These are phyloP conservation scores for Ifrita kowaldi DNA, from an alignment of 2,113 vertebrate species.

Conservation along the genomic window DNA sequence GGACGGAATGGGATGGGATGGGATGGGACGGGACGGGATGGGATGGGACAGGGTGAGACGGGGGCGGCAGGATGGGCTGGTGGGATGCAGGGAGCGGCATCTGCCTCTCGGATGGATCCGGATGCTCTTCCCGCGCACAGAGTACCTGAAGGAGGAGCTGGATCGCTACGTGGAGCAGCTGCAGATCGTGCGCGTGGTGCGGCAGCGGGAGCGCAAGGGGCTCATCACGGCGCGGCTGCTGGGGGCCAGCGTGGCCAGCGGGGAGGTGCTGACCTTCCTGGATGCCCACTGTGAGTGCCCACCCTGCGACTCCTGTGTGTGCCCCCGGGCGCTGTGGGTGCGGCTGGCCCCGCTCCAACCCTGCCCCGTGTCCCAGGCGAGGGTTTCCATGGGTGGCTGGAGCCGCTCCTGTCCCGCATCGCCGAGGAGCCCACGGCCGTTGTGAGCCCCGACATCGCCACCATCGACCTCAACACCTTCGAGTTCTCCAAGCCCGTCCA, in stretches of 20 bases:
- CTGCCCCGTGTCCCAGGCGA: constrained; percentile 77
- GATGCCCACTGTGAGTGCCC: constrained; percentile 90
- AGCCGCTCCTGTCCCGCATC: constrained; percentile 88
- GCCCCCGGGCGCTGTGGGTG: fast-evolving
- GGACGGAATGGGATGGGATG: too few species aligned
- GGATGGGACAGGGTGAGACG: not conserved
- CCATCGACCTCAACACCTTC: constrained; percentile 89
- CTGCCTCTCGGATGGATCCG: fast-evolving
- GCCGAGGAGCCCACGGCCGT: constrained; percentile 88
- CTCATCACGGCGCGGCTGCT: constrained; percentile 90
- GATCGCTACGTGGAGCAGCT: constrained; percentile 81
- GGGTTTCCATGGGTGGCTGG: constrained; percentile 94
- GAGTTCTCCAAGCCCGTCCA: constrained; percentile 83
- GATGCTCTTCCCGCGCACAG: constrained; percentile 38
- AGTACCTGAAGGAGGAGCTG: constrained; percentile 81
- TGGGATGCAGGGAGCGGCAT: fast-evolving
- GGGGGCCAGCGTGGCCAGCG: constrained; percentile 86
- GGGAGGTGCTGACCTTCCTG: constrained; percentile 90
- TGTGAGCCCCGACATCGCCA: constrained; percentile 90
- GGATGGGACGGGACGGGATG: not conserved
- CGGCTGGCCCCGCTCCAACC: not conserved
- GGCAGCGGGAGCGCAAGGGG: constrained; percentile 90
- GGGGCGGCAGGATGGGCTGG: not conserved
- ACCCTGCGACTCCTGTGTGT: fast-evolving
- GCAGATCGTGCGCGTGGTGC: constrained; percentile 86